These are phyloP conservation scores for Tanytarsus gracilentus DNA, from an alignment of 2,888 invertebrate species.

Conservation along the genomic window DNA sequence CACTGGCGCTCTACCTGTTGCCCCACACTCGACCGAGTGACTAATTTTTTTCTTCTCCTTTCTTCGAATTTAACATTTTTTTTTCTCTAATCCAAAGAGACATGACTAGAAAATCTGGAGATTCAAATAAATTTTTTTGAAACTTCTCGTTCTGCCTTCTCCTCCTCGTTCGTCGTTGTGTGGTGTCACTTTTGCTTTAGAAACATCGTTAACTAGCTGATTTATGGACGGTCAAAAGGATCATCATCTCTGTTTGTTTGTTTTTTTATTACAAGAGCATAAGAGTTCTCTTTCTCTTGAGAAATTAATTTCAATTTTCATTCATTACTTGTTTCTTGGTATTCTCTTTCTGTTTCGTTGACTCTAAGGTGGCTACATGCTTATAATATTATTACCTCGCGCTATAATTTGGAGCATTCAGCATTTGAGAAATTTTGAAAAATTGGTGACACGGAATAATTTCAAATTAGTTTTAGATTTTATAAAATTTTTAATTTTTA, in stretches of 20 bases:
- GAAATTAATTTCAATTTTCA: conserved; percentile 29
- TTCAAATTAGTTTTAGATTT: too few species aligned
- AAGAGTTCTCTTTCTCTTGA: background rate
- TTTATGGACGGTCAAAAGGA: conserved; percentile 41
- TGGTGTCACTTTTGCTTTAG: conserved; percentile 33
- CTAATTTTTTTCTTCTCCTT: background rate
- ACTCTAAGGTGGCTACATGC: too few species aligned
- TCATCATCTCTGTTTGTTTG: conserved; percentile 21
- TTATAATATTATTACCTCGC: too few species aligned
- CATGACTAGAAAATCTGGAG: conserved; percentile 24
- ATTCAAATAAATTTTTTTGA: conserved; percentile 7
- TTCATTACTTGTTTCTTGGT: conserved; percentile 18
- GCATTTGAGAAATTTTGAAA: too few species aligned
- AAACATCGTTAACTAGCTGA: conserved; percentile 46
- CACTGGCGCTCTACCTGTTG: conserved; percentile 25
- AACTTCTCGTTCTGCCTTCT: background rate
- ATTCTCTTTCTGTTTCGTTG: conserved; percentile 3
- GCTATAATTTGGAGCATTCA: too few species aligned
- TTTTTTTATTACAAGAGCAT: conserved; percentile 4
- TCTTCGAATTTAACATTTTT: conserved; percentile 12
- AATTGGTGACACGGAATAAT: too few species aligned
- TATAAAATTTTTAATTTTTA: too few species aligned
- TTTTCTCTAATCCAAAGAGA: background rate
- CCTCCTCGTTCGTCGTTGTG: background rate
- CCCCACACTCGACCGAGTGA: background rate